phyloP scores from a whole-genome alignment of 2,888 invertebrate species.

The Conistra vaccinii region DNA sequence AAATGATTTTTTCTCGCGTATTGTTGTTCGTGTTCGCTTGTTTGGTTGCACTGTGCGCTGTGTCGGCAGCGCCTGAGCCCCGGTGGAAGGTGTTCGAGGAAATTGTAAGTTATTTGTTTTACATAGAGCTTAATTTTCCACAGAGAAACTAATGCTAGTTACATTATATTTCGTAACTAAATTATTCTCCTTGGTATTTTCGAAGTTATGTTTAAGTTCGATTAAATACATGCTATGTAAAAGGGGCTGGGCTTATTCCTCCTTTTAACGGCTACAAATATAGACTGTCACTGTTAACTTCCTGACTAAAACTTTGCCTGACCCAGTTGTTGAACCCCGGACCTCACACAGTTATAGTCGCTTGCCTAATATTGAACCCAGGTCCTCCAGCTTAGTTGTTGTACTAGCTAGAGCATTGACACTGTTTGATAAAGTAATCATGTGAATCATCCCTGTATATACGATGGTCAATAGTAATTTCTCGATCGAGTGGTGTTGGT shows the following conservation, averaged over 20 bases:
- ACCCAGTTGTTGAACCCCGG: too few species aligned
- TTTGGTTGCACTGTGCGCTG: constrained; percentile 70
- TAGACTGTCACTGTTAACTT: background rate
- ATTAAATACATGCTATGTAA: background rate
- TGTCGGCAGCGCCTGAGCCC: constrained; percentile 73
- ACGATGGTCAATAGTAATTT: background rate
- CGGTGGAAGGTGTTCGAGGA: constrained; percentile 70
- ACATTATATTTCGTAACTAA: background rate
- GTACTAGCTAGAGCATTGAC: background rate
- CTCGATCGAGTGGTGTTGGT: too few species aligned
- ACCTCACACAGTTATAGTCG: too few species aligned
- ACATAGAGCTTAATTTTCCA: background rate
- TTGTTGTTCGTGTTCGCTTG: constrained; percentile 71
- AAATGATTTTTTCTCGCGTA: constrained; percentile 74
- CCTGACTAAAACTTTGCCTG: background rate
- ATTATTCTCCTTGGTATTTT: background rate
- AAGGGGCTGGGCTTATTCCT: background rate
- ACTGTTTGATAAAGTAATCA: background rate
- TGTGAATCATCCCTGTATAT: background rate
- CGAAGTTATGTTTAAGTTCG: background rate
- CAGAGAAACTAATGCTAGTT: background rate
- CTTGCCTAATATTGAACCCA: background rate
- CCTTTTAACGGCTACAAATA: background rate
- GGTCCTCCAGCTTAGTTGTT: background rate
- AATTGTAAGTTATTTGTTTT: constrained; percentile 62